Evolutionary conservation across 1,140 invertebrate genomes (phyloP), one percentile per base, ranked within the genome.

Genomic region (Sinonovacula constricta): DNA sequence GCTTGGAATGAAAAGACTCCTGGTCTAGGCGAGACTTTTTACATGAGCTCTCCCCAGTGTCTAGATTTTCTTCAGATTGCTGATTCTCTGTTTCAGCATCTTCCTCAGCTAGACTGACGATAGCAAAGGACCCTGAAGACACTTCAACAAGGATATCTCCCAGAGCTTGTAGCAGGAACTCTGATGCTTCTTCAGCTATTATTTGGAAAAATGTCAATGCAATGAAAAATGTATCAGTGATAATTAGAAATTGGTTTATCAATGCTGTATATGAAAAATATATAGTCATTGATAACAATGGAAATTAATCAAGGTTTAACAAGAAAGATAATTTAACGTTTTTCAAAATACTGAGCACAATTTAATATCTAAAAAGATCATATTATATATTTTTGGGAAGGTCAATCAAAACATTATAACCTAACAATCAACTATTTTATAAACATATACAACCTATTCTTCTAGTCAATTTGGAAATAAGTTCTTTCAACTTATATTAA

Each of bases 111-210:
- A 93, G 92, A 77, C 94, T 92, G 83, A 93, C 92, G 82, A 93
- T 93, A 81, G 92, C 92, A 84, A 92, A 92, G 56, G 79, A 77
- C 60, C 84, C 83, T 56, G 82, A 83, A n/a, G 82, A 81, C 57
- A 91, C 87, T 82, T 91, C 89, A 30, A 91, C 91, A 79, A 95
- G 89, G 67, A 95, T 94, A 84, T 94, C 93, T 92, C 93, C 93
- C 78, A 96, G 92, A 59, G 96, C 95, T 88, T 94, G 93, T 67
- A 95, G 93, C 59, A 97, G 92, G 24, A 84, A 79, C 22, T 79
- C 72, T 30, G 66, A 70, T 26, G 81, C 81, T 70, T 85, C 81
- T 70, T 84, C 85, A 56, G 62, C 88, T 89, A 67, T 3, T 72
- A 78, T n/a, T n/a, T n/a, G 39, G 60, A 59, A 15, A 72, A 49